Evolutionary conservation across 2,888 invertebrate genomes (phyloP).

Genomic region (Mantis religiosa): DNA sequence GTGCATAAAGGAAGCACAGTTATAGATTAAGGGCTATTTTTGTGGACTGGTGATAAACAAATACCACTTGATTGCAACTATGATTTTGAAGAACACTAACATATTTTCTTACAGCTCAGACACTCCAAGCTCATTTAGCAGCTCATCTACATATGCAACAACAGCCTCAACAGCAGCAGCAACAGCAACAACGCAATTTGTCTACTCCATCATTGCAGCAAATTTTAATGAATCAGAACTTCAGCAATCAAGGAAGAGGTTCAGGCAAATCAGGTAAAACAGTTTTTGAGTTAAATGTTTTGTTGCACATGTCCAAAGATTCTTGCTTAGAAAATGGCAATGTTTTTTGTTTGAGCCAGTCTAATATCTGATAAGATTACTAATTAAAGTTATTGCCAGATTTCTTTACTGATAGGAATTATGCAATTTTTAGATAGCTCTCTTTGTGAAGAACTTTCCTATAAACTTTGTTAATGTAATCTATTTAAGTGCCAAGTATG

Average conservation of each 20-base stretch:
- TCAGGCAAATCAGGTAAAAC: slow-evolving; percentile 11
- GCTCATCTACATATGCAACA: slow-evolving; percentile 44
- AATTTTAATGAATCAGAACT: slow-evolving; percentile 27
- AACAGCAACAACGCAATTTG: slow-evolving; percentile 41
- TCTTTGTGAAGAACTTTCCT: too few species aligned
- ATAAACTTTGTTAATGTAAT: too few species aligned
- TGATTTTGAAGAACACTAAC: not conserved
- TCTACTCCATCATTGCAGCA: slow-evolving; percentile 29
- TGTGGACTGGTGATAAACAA: too few species aligned
- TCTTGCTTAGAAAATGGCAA: too few species aligned
- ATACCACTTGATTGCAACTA: too few species aligned
- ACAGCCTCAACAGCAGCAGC: slow-evolving; percentile 43
- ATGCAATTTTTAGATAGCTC: too few species aligned
- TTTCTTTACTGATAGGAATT: too few species aligned
- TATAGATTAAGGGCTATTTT: too few species aligned
- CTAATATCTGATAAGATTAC: not conserved
- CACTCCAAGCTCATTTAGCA: slow-evolving; percentile 26
- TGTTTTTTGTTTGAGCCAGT: not conserved
- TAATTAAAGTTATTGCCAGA: too few species aligned
- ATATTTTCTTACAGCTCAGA: slow-evolving; percentile 15
- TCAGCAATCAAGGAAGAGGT: slow-evolving; percentile 8
- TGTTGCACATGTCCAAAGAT: too few species aligned
- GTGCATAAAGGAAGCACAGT: too few species aligned
- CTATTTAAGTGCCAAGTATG: too few species aligned
- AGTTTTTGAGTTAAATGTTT: not conserved